phyloP scores from a whole-genome alignment of 2,113 vertebrate species.

The Sinocyclocheilus maitianheensis region DNA sequence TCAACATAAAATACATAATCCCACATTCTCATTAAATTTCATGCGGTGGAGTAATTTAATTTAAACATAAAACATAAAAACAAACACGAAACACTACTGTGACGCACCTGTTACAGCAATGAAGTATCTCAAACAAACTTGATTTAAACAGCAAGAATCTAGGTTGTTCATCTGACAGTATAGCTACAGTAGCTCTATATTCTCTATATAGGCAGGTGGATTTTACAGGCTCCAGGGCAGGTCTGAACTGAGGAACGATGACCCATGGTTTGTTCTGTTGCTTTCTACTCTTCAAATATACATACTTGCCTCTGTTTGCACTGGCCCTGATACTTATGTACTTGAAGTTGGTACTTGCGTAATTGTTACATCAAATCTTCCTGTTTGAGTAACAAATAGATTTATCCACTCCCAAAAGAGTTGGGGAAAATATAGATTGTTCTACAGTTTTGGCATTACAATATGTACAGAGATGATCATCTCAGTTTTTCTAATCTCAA shows the following conservation, averaged over 20 bases:
- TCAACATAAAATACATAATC: slow-evolving; percentile 22
- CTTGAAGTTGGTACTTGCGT: slow-evolving; percentile 55
- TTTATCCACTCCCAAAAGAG: neutral
- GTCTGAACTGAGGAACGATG: slow-evolving; percentile 74
- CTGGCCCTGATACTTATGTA: slow-evolving; percentile 58
- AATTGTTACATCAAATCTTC: slow-evolving; percentile 48
- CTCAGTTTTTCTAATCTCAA: neutral
- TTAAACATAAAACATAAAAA: neutral
- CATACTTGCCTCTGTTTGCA: slow-evolving; percentile 69
- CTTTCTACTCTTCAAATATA: slow-evolving; percentile 78
- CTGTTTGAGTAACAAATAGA: slow-evolving; percentile 33
- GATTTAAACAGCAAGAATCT: neutral
- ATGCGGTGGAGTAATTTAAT: neutral
- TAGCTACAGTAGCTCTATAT: neutral
- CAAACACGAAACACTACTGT: neutral
- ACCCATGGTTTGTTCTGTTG: slow-evolving; percentile 73
- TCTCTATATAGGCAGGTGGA: slow-evolving; percentile 34
- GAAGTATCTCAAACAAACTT: neutral
- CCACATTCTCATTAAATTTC: neutral
- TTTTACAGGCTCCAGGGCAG: slow-evolving; percentile 63
- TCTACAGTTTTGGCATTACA: neutral
- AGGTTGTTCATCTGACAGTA: slow-evolving; percentile 7
- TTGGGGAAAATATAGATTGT: slow-evolving; percentile 7
- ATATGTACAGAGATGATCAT: neutral
- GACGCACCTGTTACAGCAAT: neutral